Evolutionary conservation across 1,140 invertebrate genomes (phyloP).

Genomic region (Diuraphis noxia): DNA sequence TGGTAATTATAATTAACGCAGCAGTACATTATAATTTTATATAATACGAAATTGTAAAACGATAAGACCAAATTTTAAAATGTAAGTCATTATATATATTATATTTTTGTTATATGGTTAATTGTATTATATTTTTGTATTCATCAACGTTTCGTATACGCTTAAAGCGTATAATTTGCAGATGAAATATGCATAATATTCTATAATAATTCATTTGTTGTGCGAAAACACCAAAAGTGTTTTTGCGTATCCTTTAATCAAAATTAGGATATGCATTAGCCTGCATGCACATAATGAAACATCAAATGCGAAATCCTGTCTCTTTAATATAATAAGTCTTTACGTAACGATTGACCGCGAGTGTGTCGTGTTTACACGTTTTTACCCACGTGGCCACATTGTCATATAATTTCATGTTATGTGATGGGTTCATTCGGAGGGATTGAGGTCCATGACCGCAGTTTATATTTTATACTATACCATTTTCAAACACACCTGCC

Average conservation of each 20-base stretch:
- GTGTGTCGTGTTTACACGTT: neutral
- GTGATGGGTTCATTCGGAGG: neutral
- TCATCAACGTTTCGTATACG: neutral
- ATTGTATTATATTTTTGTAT: neutral
- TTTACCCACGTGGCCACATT: neutral
- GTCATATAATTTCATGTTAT: neutral
- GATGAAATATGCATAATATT: neutral
- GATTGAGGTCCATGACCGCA: neutral
- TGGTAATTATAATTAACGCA: too few species aligned
- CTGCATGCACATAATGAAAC: neutral
- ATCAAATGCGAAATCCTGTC: neutral
- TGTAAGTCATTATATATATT: too few species aligned
- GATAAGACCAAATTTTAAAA: too few species aligned
- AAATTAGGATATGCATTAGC: neutral
- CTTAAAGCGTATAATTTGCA: neutral
- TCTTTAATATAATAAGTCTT: neutral
- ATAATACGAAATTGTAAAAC: too few species aligned
- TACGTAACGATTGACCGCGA: neutral
- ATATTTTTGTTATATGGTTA: too few species aligned
- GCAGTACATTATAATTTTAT: too few species aligned
- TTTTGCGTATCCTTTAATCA: neutral
- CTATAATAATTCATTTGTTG: neutral
- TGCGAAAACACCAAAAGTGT: neutral
- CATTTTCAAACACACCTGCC: neutral
- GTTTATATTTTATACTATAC: neutral